Percentiles rank a stretch among this genome's conserved stretches.
These are phyloP conservation scores for Ramazzottius varieornatus DNA, from an alignment of 2,888 invertebrate species.

Conservation along the genomic window DNA sequence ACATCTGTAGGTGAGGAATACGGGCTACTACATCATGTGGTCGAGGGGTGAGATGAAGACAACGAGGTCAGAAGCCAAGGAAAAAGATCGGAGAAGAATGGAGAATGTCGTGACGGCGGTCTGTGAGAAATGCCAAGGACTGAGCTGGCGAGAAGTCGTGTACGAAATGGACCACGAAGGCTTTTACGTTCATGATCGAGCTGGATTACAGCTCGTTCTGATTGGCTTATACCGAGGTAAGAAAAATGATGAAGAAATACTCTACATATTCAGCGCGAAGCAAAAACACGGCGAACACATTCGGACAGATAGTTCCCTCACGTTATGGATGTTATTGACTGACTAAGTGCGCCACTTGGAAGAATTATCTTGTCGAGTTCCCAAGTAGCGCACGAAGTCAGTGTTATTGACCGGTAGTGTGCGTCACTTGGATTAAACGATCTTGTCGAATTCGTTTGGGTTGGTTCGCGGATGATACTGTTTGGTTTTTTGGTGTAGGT, in stretches of 20 bases:
- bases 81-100: background rate
- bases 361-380: no score
- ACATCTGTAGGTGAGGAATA: constrained; percentile 12
- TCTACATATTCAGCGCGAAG: no score
- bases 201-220: constrained; percentile 27
- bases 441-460: no score
- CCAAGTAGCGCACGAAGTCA: no score
- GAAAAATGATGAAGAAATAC: no score
- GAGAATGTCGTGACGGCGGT: background rate
- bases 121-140: constrained; percentile 12
- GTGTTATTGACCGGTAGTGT: no score
- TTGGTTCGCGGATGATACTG: constrained; percentile 43
- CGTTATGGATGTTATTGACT: no score
- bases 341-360: no score
- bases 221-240: background rate
- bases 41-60: background rate
- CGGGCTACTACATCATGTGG: constrained; percentile 9
- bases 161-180: constrained; percentile 67
- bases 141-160: constrained; percentile 79
- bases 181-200: constrained; percentile 59
- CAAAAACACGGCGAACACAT: no score
- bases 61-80: background rate
- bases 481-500: constrained; percentile 17
- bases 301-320: no score
- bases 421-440: no score